Evolutionary conservation across 2,113 vertebrate species (phyloP), one percentile per base, ranked within the genome.

Genomic region (Dasypus novemcinctus): DNA sequence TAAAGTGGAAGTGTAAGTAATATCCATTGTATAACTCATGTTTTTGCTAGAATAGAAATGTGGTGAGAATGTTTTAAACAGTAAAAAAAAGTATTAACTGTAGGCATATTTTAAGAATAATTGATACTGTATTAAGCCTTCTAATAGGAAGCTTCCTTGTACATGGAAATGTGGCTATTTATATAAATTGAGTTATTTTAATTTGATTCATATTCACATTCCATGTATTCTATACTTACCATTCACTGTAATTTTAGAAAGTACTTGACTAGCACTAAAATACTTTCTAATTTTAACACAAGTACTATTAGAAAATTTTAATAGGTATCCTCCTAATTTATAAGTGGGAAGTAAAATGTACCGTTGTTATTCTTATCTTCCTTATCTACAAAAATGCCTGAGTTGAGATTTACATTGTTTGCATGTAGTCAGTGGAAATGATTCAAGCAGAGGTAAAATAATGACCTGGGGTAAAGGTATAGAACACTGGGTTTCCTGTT

Each of bases 201-300:
- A 49, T 41, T 68, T 57, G 31, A 74, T 66, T 95, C 49, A 41
- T 33, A 83, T 31, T 92, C 57, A 82, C 0, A 29, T 86, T 75
- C 23, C 33, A 74, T 81, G 93, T 90, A 38, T 57, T 84, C 69
- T 1, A 29, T 90, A 84, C 90, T 86, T 89, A 71, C 72, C 46
- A 61, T 71, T 31, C 0, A 36, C 2, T 25, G 38, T 88, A 80
- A 74, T 87, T 95, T 92, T 76, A 72, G 43, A 61, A 93, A 95
- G 57, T 87, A 80, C 33, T 75, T 92, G 11, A 66, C 31, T 87
- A 25, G 71, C 59, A 43, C 66, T 59, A 96, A 57, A 84, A 25
- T 92, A 31, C 80, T 93, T 90, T 92, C 27, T 79, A 25, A 84
- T 75, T 92, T 80, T 61, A 83, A 92, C 43, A 54, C 8, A 96